Percentiles rank a stretch among this genome's conserved stretches.
Conservation (phyloP, 2,888 invertebrate species). For the Tuta absoluta region DNA sequence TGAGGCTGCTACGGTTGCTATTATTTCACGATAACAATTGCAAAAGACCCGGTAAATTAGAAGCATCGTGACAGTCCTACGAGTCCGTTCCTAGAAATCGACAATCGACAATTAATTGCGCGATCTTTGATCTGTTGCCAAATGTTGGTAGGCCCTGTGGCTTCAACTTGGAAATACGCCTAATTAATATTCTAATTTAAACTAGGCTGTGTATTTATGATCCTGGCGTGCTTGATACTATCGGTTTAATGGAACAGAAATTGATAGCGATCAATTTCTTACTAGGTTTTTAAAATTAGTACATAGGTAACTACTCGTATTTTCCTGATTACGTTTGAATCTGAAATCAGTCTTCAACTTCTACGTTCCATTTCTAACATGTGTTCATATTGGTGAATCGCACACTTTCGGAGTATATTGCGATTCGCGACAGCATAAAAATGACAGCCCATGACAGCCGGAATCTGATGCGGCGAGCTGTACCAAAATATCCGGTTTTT, state of each 20-base stretch:
- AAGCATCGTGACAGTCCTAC: conserved; percentile 68
- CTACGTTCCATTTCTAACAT: too few species aligned
- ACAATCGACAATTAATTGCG: conserved; percentile 68
- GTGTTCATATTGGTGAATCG: too few species aligned
- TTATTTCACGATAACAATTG: conserved; percentile 64
- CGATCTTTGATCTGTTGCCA: conserved; percentile 73
- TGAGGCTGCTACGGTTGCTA: conserved; percentile 42
- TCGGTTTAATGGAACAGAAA: not conserved
- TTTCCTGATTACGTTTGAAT: too few species aligned
- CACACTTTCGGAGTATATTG: too few species aligned
- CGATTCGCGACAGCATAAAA: too few species aligned
- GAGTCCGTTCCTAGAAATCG: conserved; percentile 63
- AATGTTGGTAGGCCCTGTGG: conserved; percentile 55
- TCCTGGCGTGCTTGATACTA: not conserved
- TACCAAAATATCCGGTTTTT: too few species aligned
- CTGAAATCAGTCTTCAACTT: too few species aligned
- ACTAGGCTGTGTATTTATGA: conserved; percentile 11
- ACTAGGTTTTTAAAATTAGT: not conserved
- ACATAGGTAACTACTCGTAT: too few species aligned
- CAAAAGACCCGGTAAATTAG: conserved; percentile 62
- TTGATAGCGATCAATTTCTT: conserved; percentile 2
- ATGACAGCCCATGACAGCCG: too few species aligned
- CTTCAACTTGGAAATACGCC: not conserved
- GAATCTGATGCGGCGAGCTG: too few species aligned
- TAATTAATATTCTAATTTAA: conserved; percentile 25